Conservation (phyloP, 2,888 invertebrate species). For the Osedax frankpressi region DNA sequence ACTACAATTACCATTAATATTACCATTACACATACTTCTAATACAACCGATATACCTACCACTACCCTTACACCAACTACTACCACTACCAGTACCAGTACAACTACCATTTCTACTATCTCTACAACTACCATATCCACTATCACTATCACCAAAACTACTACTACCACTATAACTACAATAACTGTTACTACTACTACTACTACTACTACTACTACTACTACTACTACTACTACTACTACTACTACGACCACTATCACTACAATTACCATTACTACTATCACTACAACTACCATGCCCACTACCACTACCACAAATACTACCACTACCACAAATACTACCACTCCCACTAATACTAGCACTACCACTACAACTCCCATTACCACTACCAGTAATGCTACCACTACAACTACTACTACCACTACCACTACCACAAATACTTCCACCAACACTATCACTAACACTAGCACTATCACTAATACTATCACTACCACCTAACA, state of each 20-base stretch:
- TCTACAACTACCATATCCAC: too few relatives aligned
- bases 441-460: background rate
- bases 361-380: background rate
- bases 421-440: background rate
- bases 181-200: too few relatives aligned
- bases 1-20: background rate
- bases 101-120: background rate
- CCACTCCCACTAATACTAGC: background rate
- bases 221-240: background rate
- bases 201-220: background rate
- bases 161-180: too few relatives aligned
- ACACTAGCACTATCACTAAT: too few relatives aligned
- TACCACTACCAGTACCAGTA: background rate
- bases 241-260: too few relatives aligned
- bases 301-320: too few relatives aligned
- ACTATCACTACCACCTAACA: too few relatives aligned
- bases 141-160: too few relatives aligned
- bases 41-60: background rate
- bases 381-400: background rate
- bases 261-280: too few relatives aligned
- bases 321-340: too few relatives aligned
- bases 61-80: background rate
- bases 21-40: background rate
- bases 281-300: too few relatives aligned
- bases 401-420: background rate